Conservation (phyloP, 2,888 invertebrate genomes). For the Camponotus fellah region DNA sequence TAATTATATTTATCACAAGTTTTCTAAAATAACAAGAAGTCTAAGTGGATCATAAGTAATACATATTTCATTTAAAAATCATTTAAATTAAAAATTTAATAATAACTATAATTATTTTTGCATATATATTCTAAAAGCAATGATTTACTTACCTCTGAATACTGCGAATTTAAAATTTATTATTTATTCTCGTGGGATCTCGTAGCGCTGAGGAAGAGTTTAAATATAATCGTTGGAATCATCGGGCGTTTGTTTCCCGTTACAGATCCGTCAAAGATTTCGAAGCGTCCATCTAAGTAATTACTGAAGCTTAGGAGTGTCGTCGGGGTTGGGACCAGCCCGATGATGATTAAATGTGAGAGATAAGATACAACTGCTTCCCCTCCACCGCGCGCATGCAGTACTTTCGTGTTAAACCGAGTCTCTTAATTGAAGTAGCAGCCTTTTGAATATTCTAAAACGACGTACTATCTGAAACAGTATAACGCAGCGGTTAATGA, state of each 20-base stretch:
- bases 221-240: constrained; percentile 39
- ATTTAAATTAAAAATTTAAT: background rate
- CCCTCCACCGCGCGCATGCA: constrained; percentile 62
- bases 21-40: background rate
- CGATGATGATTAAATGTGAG: constrained; percentile 75
- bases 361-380: constrained; percentile 75
- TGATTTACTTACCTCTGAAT: constrained; percentile 1
- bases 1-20: background rate
- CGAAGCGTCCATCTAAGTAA: constrained; percentile 76
- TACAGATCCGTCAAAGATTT: constrained; percentile 66
- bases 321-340: constrained; percentile 65
- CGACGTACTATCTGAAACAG: constrained; percentile 33
- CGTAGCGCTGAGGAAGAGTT: constrained; percentile 4
- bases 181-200: background rate
- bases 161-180: background rate
- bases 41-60: background rate
- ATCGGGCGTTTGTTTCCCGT: constrained; percentile 35
- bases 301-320: constrained; percentile 76
- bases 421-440: constrained; percentile 61
- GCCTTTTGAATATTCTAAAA: constrained; percentile 47
- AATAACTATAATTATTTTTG: constrained; percentile 19
- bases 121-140: background rate
- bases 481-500: constrained; percentile 30
- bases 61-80: background rate
- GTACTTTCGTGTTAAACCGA: constrained; percentile 56